Evolutionary conservation across 37 sponge, comb jelly and placozoan genomes (phyloP).

Genomic region (Halisarca cf. caerulea): DNA sequence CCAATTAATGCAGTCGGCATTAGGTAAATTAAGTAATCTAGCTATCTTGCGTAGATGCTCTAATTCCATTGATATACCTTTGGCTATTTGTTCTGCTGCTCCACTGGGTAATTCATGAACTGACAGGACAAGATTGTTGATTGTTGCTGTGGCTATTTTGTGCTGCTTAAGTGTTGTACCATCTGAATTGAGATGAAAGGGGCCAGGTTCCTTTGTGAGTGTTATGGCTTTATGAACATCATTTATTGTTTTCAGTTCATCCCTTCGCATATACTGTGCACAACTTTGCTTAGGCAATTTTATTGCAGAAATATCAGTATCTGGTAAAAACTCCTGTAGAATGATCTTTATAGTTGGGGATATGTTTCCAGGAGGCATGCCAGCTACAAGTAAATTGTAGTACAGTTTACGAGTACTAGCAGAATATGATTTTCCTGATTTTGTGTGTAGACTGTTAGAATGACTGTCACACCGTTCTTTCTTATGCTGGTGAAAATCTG

Average conservation of each 20-base stretch:
- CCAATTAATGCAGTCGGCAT: slow-evolving; percentile 59
- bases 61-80: slow-evolving; percentile 44
- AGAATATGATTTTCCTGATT: neutral
- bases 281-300: neutral
- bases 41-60: slow-evolving; percentile 38
- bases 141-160: neutral
- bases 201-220: neutral
- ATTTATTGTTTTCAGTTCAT: neutral
- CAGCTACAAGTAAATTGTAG: neutral
- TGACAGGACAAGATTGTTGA: neutral
- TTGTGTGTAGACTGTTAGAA: too few species aligned
- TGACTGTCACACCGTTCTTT: too few species aligned
- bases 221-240: neutral
- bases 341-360: neutral
- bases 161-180: neutral
- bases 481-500: neutral
- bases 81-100: slow-evolving; percentile 6
- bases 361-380: neutral
- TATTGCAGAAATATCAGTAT: neutral
- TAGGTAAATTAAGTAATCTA: slow-evolving; percentile 25
- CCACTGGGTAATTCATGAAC: slow-evolving; percentile 42
- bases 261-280: neutral
- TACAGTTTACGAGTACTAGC: neutral
- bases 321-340: neutral
- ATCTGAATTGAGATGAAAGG: neutral